Base-by-base conservation (phyloP, 1,140 invertebrate species). In the Musca vetustissima region DNA sequence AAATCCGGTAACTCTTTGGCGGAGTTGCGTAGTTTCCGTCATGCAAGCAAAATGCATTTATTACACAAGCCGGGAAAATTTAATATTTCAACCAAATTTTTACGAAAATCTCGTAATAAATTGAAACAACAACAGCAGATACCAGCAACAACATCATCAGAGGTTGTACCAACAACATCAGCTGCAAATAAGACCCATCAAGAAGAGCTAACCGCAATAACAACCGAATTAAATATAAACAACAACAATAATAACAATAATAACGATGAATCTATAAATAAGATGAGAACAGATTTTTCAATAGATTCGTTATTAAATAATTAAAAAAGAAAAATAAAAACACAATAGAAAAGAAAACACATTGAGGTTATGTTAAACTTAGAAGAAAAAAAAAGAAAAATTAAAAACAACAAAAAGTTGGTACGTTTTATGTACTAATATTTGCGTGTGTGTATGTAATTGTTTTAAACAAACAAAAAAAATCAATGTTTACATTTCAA, bases 241-340 rank as follows among this genome's bases (percentile, higher is more conserved):
- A 28, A 28, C 61, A 69, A 70, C 52, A 70, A 48, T 59, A 36
- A 61, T 19, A 61, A 61, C 68, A 74, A 69, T 19, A 61, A 61
- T 69, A 74, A 69, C 64, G 78, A 80, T 69, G 80, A 82, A 74
- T 75, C 77, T 68, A 80, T 80, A 71, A 78, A 78, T 70, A 82
- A 81, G 77, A 79, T 80, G 65, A 82, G 78, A 66, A 52, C 55
- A 77, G 78, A 82, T 76, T 82, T 82, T 73, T 82, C 80, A 67
- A 82, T 82, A 53, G 78, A 82, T 72, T 82, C 80, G 66, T 66
- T 82, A 70, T 74, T 82, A 69, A 80, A 82, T 74, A 80, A 80
- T 67, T 76, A 24, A 50, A 49, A 47, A 47, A 47, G 47, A 49
- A 11, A 32, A 64, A 64, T 43, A n/a, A n/a, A n/a, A n/a, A n/a